Base-by-base conservation (phyloP, 2,113 vertebrate species). In the Pseudonaja textilis region DNA sequence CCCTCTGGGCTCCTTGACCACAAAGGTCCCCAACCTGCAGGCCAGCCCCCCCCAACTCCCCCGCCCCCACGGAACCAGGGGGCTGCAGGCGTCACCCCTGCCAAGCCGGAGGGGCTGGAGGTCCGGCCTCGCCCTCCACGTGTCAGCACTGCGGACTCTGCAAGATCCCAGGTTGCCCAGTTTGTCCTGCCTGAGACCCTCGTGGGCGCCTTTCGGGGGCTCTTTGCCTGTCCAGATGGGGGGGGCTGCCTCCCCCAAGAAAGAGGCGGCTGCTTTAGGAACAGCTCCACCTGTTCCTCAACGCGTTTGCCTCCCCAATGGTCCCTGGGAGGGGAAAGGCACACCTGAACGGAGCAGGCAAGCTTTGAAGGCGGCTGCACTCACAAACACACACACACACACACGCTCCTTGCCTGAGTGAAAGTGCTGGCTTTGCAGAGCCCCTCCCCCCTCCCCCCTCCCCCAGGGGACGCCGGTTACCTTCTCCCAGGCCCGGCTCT, bases 401-500 rank as follows among this genome's bases (percentile, higher is more conserved):
- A 14, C 81, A 23, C 85, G 0, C 26, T 29, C 1, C 0, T 42
- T 7, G 29, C 18, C 89, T 1, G 57, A 11, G 20, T 64, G 45
- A 34, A 34, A 69, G 10, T 3, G 69, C 64, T 18, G n/a, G 42
- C 26, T 47, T 29, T 61, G 4, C 26, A 61, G 6, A 47, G 26
- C 85, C 1, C 2, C 1, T 2, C 64, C 59, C 45, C 2, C 23
- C 26, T 1, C 59, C 50, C 1, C 7, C 47, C 64, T 34, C 45
- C n/a, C 29, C 14, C 4, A 0, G 2, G 0, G 54, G 47, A 1
- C 0, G 2, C 3, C 0, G 20, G 98, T 97, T 98, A 99, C 99
- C 99, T 99, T 99, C n/a, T 99, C 99, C 99, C 99, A 99, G 3
- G 98, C 97, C 0, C 99, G 97, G 2, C 99, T 98, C 69, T 99